A percentile compares a stretch with the other conserved stretches of the same genome.
Evolutionary conservation across 1,140 invertebrate species (phyloP).

Genomic region (Cepaea nemoralis): DNA sequence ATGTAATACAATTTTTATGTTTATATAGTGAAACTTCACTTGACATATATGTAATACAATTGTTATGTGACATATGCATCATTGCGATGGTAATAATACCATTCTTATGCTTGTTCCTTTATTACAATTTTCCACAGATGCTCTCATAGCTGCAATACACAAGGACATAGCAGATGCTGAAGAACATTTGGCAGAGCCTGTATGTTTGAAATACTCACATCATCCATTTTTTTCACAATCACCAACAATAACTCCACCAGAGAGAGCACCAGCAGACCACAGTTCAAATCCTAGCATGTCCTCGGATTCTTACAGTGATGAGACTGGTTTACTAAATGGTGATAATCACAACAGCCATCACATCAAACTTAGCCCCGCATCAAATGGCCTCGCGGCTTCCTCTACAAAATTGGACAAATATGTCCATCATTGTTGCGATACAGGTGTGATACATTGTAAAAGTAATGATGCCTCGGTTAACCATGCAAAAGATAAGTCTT

Average conservation of each 20-base stretch:
- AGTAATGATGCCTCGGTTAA: too few species aligned
- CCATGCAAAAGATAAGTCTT: too few species aligned
- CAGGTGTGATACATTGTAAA: too few species aligned
- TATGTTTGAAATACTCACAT: constrained; percentile 47
- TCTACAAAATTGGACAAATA: too few species aligned
- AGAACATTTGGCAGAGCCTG: constrained; percentile 74
- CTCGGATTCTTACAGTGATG: too few species aligned
- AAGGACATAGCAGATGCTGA: constrained; percentile 81
- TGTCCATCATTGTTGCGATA: too few species aligned
- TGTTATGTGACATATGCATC: not conserved
- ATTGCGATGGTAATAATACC: not conserved
- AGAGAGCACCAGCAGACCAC: too few species aligned
- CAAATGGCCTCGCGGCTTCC: too few species aligned
- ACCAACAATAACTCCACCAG: not conserved
- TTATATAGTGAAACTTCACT: not conserved
- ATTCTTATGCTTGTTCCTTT: not conserved
- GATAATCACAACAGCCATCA: too few species aligned
- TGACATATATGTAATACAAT: not conserved
- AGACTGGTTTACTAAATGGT: too few species aligned
- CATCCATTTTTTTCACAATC: constrained; percentile 56
- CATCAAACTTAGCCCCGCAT: too few species aligned
- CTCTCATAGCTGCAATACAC: constrained; percentile 82
- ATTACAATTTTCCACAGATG: constrained; percentile 76
- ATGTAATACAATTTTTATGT: not conserved
- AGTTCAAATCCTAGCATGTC: too few species aligned